Conservation (phyloP, 2,113 vertebrate genomes). For the Climacteris rufus region DNA sequence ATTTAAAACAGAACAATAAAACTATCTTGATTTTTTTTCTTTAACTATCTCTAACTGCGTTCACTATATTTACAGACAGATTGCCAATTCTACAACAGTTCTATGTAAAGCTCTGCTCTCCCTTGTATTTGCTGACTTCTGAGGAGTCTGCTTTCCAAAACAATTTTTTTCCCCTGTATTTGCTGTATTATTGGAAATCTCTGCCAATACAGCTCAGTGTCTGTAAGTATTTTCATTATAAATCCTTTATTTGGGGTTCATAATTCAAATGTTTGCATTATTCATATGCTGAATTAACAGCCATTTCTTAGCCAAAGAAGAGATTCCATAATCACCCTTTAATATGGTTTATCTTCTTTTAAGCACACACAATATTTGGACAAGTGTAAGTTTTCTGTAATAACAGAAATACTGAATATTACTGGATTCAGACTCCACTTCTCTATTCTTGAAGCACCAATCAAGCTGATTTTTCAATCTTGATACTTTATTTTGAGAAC, state of each 20-base stretch:
- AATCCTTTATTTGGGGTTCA: not conserved
- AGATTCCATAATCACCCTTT: not conserved
- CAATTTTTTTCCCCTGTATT: not conserved
- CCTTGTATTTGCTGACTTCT: not conserved
- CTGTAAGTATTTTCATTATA: not conserved
- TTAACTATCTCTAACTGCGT: slow-evolving; percentile 3
- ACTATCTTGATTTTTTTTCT: slow-evolving; percentile 1
- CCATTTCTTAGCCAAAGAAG: not conserved
- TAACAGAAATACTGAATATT: not conserved
- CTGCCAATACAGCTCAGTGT: not conserved
- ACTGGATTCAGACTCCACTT: not conserved
- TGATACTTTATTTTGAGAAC: not conserved
- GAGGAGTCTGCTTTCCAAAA: not conserved
- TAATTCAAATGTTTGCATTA: slow-evolving; percentile 1
- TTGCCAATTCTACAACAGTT: not conserved
- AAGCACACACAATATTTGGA: not conserved
- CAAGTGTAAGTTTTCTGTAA: not conserved
- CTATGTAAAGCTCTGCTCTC: not conserved
- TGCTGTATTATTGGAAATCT: not conserved
- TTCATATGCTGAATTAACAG: slow-evolving; percentile 7
- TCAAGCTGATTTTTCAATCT: not conserved
- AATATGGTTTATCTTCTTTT: not conserved
- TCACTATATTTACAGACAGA: not conserved
- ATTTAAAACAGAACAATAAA: slow-evolving; percentile 18
- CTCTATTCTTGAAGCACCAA: not conserved